Evolutionary conservation across 1,140 invertebrate species (phyloP).

Genomic region (Panagrolaimus sp.): DNA sequence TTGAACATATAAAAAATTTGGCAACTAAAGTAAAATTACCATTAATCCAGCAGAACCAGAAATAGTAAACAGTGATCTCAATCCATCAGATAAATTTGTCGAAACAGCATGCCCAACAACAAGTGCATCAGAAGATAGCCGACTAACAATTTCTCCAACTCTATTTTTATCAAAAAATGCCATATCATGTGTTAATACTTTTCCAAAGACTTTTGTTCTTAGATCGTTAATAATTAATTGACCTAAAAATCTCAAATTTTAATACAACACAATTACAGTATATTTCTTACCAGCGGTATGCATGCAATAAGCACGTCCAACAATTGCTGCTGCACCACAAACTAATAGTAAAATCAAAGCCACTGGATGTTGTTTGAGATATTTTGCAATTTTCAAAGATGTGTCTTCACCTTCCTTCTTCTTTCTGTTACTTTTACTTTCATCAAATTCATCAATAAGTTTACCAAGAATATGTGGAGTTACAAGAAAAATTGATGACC

Average conservation of each 20-base stretch:
- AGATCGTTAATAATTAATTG: slow-evolving; percentile 78
- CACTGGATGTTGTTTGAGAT: slow-evolving; percentile 1
- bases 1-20: slow-evolving; percentile 1
- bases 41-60: slow-evolving; percentile 82
- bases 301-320: slow-evolving; percentile 4
- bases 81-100: slow-evolving; percentile 85
- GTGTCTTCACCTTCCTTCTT: not conserved
- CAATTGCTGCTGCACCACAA: slow-evolving; percentile 2
- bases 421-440: not conserved
- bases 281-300: slow-evolving; percentile 6
- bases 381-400: slow-evolving; percentile 1
- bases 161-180: slow-evolving; percentile 86
- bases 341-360: not conserved
- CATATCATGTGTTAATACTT: slow-evolving; percentile 81
- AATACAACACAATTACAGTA: too few relatives aligned
- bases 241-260: slow-evolving; percentile 63
- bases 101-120: slow-evolving; percentile 85
- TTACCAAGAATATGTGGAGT: slow-evolving; percentile 8
- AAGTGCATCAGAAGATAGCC: slow-evolving; percentile 80
- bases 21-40: slow-evolving; percentile 65
- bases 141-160: slow-evolving; percentile 89
- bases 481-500: slow-evolving; percentile 10
- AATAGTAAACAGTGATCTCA: slow-evolving; percentile 78
- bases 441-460: slow-evolving; percentile 13
- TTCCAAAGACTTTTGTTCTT: slow-evolving; percentile 73